A percentile compares a stretch with the other conserved stretches of the same genome.
Evolutionary conservation across 2,888 invertebrate genomes (phyloP).

Genomic region (Nebria brevicollis): DNA sequence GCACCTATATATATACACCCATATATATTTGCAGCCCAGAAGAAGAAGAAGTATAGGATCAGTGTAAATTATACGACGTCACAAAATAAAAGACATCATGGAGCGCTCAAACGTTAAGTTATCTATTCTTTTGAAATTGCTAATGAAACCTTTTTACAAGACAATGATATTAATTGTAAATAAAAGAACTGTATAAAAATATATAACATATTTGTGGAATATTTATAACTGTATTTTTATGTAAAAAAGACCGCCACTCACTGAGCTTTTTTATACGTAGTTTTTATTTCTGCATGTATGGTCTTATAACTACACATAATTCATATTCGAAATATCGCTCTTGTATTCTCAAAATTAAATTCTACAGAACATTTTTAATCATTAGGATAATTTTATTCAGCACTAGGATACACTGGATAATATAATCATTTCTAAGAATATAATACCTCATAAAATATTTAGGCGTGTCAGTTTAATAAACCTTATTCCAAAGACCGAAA

Average conservation of each 20-base stretch:
- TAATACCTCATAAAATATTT: background rate
- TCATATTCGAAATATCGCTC: no score
- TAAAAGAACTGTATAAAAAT: background rate
- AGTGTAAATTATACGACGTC: constrained; percentile 43
- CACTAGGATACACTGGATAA: no score
- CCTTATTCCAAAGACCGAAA: background rate
- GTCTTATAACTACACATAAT: no score
- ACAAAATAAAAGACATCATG: constrained; percentile 26
- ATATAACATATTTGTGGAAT: background rate
- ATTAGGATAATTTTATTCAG: no score
- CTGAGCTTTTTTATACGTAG: no score
- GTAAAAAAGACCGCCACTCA: no score
- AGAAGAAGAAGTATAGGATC: constrained; percentile 20
- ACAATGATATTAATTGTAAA: no score
- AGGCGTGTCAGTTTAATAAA: background rate
- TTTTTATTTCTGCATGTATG: no score
- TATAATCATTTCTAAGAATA: background rate
- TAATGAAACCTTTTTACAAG: background rate
- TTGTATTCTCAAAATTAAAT: no score
- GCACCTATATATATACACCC: constrained; percentile 12
- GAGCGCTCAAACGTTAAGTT: background rate
- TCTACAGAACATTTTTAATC: no score
- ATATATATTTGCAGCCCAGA: background rate
- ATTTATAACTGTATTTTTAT: no score
- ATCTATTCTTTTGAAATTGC: background rate